A percentile compares a stretch with the other conserved stretches of the same genome.
Evolutionary conservation across 2,888 invertebrate genomes (phyloP).

Genomic region (Blomia tropicalis): DNA sequence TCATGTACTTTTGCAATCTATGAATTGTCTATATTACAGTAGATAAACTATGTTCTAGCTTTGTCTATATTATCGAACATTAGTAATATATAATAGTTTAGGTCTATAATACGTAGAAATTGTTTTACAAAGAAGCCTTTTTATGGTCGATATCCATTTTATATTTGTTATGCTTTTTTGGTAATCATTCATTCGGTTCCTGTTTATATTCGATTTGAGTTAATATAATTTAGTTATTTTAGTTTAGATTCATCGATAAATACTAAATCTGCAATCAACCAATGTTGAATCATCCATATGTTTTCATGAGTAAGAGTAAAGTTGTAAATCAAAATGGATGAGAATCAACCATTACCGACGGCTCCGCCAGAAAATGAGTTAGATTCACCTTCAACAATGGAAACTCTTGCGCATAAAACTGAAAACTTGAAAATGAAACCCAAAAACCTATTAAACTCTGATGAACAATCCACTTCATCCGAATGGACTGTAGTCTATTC

Average conservation of each 20-base stretch:
- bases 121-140: neutral
- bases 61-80: neutral
- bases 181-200: neutral
- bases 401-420: no score
- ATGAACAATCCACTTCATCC: no score
- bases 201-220: neutral
- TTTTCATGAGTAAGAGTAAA: no score
- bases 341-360: neutral
- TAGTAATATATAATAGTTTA: neutral
- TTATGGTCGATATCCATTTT: neutral
- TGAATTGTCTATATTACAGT: no score
- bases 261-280: neutral
- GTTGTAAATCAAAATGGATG: neutral
- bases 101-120: neutral
- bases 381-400: neutral
- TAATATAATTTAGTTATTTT: neutral
- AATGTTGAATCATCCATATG: neutral
- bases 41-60: neutral
- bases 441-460: no score
- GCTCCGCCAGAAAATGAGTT: neutral
- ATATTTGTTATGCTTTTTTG: no score
- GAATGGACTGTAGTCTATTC: conserved; percentile 14
- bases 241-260: neutral
- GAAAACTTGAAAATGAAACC: conserved; percentile 1
- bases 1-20: no score